Conservation (phyloP, 2,113 vertebrate species). For the Scophthalmus maximus region DNA sequence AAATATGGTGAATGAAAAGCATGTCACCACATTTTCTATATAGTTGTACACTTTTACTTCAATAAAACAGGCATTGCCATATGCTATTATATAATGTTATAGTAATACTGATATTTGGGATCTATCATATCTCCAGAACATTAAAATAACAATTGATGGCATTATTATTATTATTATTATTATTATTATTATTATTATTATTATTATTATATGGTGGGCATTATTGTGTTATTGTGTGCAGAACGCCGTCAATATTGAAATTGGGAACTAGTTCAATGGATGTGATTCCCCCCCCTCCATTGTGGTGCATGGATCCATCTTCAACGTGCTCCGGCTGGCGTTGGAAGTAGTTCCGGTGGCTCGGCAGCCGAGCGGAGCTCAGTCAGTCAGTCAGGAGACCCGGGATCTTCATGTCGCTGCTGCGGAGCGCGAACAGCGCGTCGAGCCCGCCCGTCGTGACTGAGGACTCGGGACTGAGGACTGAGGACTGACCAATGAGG, state of each 20-base stretch:
- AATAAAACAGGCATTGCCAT: too few species aligned
- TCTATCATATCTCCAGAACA: too few species aligned
- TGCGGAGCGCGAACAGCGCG: slow-evolving; percentile 51
- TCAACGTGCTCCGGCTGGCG: slow-evolving; percentile 78
- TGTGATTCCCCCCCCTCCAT: slow-evolving; percentile 59
- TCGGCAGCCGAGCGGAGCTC: slow-evolving; percentile 60
- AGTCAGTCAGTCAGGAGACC: too few species aligned
- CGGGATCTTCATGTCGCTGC: slow-evolving; percentile 59
- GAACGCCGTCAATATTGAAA: slow-evolving; percentile 11
- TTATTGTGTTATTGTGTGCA: background rate
- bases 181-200: background rate
- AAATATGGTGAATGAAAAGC: too few species aligned
- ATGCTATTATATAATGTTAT: too few species aligned
- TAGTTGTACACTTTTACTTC: too few species aligned
- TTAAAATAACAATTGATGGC: background rate
- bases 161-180: slow-evolving; percentile 20
- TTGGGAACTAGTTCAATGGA: slow-evolving; percentile 74
- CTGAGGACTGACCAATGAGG: too few species aligned
- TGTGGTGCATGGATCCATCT: slow-evolving; percentile 77
- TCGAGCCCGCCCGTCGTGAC: slow-evolving; percentile 58
- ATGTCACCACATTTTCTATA: too few species aligned
- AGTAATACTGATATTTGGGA: too few species aligned
- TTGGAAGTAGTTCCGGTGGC: slow-evolving; percentile 84
- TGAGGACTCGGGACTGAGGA: too few species aligned
- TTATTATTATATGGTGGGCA: background rate